A percentile compares a stretch with the other conserved stretches of the same genome.
Evolutionary conservation across 1,140 invertebrate genomes (phyloP).

Genomic region (Meteorus sp.): DNA sequence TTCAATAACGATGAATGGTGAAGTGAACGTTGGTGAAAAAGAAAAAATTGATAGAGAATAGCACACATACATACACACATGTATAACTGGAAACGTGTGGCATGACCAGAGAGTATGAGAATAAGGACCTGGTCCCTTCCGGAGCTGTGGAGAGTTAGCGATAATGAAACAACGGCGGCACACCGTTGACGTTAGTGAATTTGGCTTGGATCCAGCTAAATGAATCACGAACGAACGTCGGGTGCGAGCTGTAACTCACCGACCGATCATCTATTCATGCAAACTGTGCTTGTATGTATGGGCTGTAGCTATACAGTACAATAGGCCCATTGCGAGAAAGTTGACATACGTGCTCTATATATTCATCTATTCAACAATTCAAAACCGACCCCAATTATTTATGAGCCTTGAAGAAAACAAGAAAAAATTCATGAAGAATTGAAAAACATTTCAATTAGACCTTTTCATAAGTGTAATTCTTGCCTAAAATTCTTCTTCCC

Average conservation of each 20-base stretch:
- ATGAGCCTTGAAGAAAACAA: too few species aligned
- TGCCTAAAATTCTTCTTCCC: not conserved
- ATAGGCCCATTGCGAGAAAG: too few species aligned
- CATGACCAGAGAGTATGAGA: constrained; percentile 7
- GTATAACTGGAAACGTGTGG: constrained; percentile 12
- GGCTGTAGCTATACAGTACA: too few species aligned
- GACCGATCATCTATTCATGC: constrained; percentile 37
- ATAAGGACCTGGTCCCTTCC: constrained; percentile 31
- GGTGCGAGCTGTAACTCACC: constrained; percentile 38
- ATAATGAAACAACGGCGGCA: constrained; percentile 45
- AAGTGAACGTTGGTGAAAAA: too few species aligned
- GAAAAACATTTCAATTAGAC: not conserved
- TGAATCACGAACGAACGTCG: constrained; percentile 43
- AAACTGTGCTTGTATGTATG: constrained; percentile 9
- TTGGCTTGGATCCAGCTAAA: constrained; percentile 47
- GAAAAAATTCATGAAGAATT: not conserved
- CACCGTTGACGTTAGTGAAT: constrained; percentile 38
- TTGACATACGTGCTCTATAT: constrained; percentile 6
- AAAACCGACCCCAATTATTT: too few species aligned
- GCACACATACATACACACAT: constrained; percentile 4
- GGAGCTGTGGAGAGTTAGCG: too few species aligned
- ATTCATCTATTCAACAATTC: not conserved
- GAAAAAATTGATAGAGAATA: constrained; percentile 26
- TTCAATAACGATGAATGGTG: not conserved
- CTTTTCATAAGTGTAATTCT: not conserved